phyloP scores from a whole-genome alignment of 92 coral and sea anemone genomes.

The Phenganax subtilis region DNA sequence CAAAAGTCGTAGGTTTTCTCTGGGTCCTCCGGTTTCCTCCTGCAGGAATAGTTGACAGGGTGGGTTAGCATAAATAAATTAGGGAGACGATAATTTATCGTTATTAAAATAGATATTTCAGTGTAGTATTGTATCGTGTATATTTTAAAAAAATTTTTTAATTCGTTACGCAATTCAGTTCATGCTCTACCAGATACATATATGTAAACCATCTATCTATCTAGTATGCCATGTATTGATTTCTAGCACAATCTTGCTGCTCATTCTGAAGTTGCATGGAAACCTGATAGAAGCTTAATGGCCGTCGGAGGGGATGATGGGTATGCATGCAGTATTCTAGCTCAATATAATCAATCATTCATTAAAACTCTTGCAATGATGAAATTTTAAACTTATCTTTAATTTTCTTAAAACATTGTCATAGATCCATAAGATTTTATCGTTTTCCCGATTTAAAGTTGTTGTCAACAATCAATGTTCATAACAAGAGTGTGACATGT shows the following conservation, averaged over 20 bases:
- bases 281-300: slow-evolving; percentile 61
- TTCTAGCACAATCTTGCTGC: slow-evolving; percentile 71
- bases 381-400: neutral
- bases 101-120: too few relatives aligned
- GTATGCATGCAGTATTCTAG: slow-evolving; percentile 41
- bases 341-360: neutral
- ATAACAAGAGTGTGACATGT: slow-evolving; percentile 82
- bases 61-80: too few relatives aligned
- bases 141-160: too few relatives aligned
- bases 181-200: too few relatives aligned
- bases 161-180: too few relatives aligned
- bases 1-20: too few relatives aligned
- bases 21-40: too few relatives aligned
- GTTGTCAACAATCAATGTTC: slow-evolving; percentile 64
- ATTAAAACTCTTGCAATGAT: neutral
- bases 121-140: too few relatives aligned
- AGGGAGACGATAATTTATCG: too few relatives aligned
- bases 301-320: slow-evolving; percentile 96
- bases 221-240: neutral
- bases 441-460: slow-evolving; percentile 69
- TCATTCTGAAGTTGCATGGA: slow-evolving; percentile 86
- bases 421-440: slow-evolving; percentile 76
- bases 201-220: neutral
- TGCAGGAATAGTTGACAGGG: too few relatives aligned
- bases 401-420: neutral